A percentile compares a stretch with the other conserved stretches of the same genome.
phyloP scores from a whole-genome alignment of 2,113 vertebrate species.

The Podocnemis expansa region DNA sequence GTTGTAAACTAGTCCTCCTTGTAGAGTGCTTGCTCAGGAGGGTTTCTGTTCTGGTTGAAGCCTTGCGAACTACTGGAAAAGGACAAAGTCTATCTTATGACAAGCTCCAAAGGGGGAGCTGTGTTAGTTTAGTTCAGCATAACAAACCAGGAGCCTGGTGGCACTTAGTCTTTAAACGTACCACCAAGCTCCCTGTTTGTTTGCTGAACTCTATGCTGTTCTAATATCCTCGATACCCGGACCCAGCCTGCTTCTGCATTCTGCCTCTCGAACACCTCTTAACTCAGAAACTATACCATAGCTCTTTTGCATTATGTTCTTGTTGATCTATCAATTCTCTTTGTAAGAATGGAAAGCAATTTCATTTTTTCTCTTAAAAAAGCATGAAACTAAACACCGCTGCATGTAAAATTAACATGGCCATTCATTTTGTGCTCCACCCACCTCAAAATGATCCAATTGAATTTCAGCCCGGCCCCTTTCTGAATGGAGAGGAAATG shows the following conservation, averaged over 20 bases:
- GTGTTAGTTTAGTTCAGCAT: too few relatives aligned
- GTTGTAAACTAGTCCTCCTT: accelerated
- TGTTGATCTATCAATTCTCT: background rate
- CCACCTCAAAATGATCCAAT: background rate
- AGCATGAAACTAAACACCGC: background rate
- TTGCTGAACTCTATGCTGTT: too few relatives aligned
- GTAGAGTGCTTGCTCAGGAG: background rate
- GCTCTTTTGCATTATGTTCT: background rate
- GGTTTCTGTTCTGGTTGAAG: background rate
- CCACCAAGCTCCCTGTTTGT: too few relatives aligned
- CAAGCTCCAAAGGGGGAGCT: too few relatives aligned
- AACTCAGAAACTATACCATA: background rate
- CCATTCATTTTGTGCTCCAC: background rate
- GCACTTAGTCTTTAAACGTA: too few relatives aligned
- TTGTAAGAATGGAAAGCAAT: background rate
- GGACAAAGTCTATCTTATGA: background rate
- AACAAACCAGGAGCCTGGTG: too few relatives aligned
- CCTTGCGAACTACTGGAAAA: background rate
- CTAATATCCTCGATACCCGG: background rate
- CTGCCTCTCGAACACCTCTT: background rate
- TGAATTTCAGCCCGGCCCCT: background rate
- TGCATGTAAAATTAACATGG: background rate
- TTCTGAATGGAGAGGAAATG: background rate
- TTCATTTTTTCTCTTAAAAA: background rate
- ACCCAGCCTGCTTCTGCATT: background rate